Base-by-base conservation (phyloP, 2,113 vertebrate genomes). In the Leiothrix lutea region DNA sequence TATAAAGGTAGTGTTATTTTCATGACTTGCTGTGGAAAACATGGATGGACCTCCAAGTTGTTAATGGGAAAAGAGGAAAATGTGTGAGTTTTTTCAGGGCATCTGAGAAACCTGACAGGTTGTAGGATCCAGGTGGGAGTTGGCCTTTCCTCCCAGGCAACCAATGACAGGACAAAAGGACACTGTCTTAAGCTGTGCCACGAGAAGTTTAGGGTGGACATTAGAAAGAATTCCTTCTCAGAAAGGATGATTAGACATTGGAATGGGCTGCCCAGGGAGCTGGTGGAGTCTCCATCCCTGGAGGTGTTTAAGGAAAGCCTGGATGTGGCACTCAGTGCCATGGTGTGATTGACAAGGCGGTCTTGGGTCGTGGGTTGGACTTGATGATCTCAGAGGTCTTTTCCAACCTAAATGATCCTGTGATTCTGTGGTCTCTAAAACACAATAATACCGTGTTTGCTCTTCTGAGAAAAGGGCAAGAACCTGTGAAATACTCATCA, bases 291-390 rank as follows among this genome's bases (percentile, higher is more conserved):
- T 12, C 75, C 17, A 10, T 33, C 20, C 25, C 31, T 31, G 25
- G 26, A 24, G 44, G 8, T 28, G 33, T 38, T 45, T 9, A 51
- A 40, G 42, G 0, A 50, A 50, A 44, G 10, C 0, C 4, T 20
- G 33, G 26, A 28, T 0, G 1, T 44, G 42, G 14, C 36, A 28
- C 36, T 28, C 8, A 3, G 33, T 40, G 48, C 19, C 19, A 2
- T 54, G 38, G 18, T 25, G 20, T 48, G 21, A 5, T 6, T 65
- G 22, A 33, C 33, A 18, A 4, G 2, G 9, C 15, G 17, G 3
- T 66, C 17, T 42, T 50, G 4, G 5, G 12, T 24, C 11, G 5
- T 9, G 7, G 25, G 28, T 25, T 81, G 60, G 44, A 21, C 13
- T n/a, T 2, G 8, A 16, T 45, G 45, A 24, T 31, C n/a, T 45